Percentiles rank a stretch among this genome's conserved stretches.
These are phyloP conservation scores for Epirrita christyi DNA, from an alignment of 2,888 invertebrate genomes.

Conservation along the genomic window DNA sequence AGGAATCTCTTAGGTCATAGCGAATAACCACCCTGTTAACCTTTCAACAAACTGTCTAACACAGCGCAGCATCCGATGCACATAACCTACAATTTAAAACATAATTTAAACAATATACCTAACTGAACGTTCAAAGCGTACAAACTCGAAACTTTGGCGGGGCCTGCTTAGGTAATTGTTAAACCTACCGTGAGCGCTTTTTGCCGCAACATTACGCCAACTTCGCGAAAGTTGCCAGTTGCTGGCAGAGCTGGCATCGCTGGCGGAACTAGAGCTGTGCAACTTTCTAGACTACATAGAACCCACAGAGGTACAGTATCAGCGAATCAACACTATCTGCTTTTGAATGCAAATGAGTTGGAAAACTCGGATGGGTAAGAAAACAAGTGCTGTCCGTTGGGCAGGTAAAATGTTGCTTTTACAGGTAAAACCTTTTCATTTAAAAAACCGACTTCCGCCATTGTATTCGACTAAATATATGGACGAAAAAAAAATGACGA, in stretches of 20 bases:
- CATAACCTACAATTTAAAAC: conserved; percentile 32
- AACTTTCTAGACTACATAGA: conserved; percentile 76
- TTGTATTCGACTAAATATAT: too few species aligned
- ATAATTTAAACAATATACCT: conserved; percentile 37
- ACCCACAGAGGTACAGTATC: conserved; percentile 81
- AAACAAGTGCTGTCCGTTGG: conserved; percentile 58
- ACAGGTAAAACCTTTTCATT: background rate
- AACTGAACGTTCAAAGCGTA: conserved; percentile 55
- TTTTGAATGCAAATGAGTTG: conserved; percentile 84
- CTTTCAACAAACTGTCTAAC: conserved; percentile 8
- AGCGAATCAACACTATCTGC: conserved; percentile 81
- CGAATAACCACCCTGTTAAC: too few species aligned
- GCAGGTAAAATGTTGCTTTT: conserved; percentile 53
- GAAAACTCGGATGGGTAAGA: conserved; percentile 80
- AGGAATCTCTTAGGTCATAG: too few species aligned
- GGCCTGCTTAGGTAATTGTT: conserved; percentile 82
- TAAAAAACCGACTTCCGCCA: too few species aligned
- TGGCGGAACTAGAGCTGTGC: conserved; percentile 54
- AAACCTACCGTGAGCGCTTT: conserved; percentile 81
- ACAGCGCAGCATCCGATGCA: conserved; percentile 22
- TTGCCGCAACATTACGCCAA: conserved; percentile 80
- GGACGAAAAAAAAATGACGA: too few species aligned
- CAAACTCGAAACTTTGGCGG: conserved; percentile 63
- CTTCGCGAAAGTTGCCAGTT: conserved; percentile 66
- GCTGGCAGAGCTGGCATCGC: conserved; percentile 63